Percentiles rank a stretch among this genome's conserved stretches.
phyloP scores from a whole-genome alignment of 2,797 vertebrate genomes.

The Squalus acanthias region DNA sequence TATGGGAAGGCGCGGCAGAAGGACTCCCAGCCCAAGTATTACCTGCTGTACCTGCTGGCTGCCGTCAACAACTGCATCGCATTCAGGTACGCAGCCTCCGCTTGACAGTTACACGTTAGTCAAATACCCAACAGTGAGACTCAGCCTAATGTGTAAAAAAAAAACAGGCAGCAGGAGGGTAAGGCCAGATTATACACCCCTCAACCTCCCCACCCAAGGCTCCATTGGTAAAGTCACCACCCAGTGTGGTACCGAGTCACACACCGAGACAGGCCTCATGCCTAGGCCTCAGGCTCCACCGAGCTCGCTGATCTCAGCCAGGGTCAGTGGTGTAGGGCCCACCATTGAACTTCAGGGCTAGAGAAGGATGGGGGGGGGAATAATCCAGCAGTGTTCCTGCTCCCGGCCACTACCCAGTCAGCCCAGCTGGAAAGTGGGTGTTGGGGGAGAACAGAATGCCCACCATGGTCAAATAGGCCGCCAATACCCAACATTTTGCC shows the following conservation, averaged over 20 bases:
- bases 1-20: constrained; percentile 74
- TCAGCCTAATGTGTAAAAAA: neutral
- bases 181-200: neutral
- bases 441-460: too few relatives aligned
- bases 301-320: neutral
- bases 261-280: neutral
- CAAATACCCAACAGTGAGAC: neutral
- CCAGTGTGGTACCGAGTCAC: neutral
- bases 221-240: neutral
- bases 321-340: too few relatives aligned
- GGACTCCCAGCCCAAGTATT: constrained; percentile 65
- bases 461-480: neutral
- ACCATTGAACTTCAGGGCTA: neutral
- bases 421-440: neutral
- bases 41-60: constrained; percentile 81
- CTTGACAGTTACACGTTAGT: neutral
- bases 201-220: neutral
- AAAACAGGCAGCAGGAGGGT: neutral
- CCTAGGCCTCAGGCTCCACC: neutral
- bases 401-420: neutral
- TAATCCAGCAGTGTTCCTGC: neutral
- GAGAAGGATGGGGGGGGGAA: neutral
- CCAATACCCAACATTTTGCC: neutral
- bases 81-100: constrained; percentile 70
- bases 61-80: constrained; percentile 83